A percentile compares a stretch with the other conserved stretches of the same genome.
phyloP scores from a whole-genome alignment of 2,797 vertebrate genomes.

The Microhierax caerulescens region DNA sequence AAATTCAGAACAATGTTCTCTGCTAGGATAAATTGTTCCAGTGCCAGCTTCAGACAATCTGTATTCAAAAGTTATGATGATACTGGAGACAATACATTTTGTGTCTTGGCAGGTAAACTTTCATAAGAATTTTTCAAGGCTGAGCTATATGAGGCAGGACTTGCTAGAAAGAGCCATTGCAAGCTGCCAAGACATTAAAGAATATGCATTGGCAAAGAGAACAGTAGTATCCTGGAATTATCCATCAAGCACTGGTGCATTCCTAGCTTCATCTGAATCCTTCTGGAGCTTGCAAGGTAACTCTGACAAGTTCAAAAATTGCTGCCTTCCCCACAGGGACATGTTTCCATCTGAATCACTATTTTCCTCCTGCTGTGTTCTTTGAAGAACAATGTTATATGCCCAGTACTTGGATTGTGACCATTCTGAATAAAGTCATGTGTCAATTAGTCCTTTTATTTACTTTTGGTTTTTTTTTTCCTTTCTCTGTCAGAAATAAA shows the following conservation, averaged over 20 bases:
- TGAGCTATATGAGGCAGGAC: background rate
- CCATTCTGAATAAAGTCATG: background rate
- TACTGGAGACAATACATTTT: background rate
- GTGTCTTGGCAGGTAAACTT: background rate
- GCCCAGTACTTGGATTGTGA: background rate
- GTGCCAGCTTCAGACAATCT: background rate
- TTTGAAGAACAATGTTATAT: background rate
- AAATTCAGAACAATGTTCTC: background rate
- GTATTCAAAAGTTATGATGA: background rate
- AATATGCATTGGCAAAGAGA: background rate
- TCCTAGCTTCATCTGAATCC: slow-evolving; percentile 1
- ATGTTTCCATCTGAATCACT: background rate
- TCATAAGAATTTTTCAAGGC: background rate
- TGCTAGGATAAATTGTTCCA: background rate
- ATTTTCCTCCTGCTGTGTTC: background rate
- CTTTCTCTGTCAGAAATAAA: background rate
- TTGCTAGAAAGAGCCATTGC: background rate
- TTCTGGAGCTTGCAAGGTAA: background rate
- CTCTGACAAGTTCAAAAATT: slow-evolving; percentile 12
- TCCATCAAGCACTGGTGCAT: background rate
- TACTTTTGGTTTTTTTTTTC: background rate
- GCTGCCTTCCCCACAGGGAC: background rate
- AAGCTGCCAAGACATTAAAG: slow-evolving; percentile 14
- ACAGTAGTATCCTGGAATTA: background rate
- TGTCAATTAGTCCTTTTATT: background rate